Percentiles rank a stretch among this genome's conserved stretches.
phyloP scores from a whole-genome alignment of 2,113 vertebrate species.

The Carettochelys insculpta region DNA sequence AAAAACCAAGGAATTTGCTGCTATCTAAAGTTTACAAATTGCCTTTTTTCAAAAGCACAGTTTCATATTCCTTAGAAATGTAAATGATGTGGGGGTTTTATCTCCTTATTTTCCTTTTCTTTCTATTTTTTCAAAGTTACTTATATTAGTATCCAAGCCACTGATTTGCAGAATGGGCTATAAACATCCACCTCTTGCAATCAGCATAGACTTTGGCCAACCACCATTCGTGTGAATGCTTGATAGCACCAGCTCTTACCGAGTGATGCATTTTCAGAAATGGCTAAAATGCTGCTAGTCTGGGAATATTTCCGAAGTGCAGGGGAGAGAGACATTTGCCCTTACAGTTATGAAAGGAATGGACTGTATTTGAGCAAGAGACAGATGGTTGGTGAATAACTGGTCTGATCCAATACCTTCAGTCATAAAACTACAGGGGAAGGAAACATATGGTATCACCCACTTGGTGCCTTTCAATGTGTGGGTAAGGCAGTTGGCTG shows the following conservation, averaged over 20 bases:
- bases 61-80: constrained; percentile 71
- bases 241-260: neutral
- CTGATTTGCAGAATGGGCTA: constrained; percentile 41
- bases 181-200: neutral
- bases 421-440: constrained; percentile 7
- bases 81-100: constrained; percentile 52
- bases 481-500: neutral
- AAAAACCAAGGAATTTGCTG: constrained; percentile 69
- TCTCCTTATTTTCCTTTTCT: constrained; percentile 47
- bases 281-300: neutral
- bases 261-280: neutral
- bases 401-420: constrained; percentile 35
- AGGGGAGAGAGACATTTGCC: neutral
- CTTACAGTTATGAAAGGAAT: neutral
- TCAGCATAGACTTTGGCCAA: neutral
- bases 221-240: neutral
- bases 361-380: constrained; percentile 23
- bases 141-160: constrained; percentile 53
- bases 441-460: constrained; percentile 25
- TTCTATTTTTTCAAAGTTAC: constrained; percentile 25
- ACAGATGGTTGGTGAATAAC: constrained; percentile 20
- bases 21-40: constrained; percentile 77
- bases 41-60: constrained; percentile 62
- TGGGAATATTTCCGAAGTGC: accelerated
- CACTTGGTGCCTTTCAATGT: accelerated